Conservation (phyloP, 2,888 invertebrate genomes). For the Drosophila anceps region DNA sequence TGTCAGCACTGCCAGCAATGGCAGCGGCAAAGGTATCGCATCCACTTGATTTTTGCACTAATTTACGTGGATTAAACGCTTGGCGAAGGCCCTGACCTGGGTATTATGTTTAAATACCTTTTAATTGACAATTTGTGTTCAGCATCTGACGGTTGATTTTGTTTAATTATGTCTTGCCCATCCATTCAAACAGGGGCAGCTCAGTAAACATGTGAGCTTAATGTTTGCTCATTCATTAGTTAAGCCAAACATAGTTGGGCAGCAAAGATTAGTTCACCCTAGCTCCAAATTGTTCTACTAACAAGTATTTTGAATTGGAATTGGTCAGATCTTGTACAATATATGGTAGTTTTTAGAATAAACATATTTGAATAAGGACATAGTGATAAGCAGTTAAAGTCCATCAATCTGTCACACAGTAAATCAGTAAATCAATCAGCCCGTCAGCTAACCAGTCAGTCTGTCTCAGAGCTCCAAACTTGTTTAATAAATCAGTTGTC, state of each 20-base stretch:
- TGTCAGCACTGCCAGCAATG: slow-evolving; percentile 23
- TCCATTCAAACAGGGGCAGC: slow-evolving; percentile 2
- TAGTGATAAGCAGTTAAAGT: not conserved
- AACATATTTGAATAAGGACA: too few species aligned
- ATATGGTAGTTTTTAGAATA: not conserved
- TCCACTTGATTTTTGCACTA: slow-evolving; percentile 82
- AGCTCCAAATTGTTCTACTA: not conserved
- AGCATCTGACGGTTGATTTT: slow-evolving; percentile 68
- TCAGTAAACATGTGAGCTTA: slow-evolving; percentile 46
- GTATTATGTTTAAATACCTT: slow-evolving; percentile 84
- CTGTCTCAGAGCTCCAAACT: not conserved
- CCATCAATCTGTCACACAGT: not conserved
- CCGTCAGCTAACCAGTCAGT: not conserved
- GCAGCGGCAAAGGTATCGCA: slow-evolving; percentile 62
- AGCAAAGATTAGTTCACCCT: slow-evolving; percentile 20
- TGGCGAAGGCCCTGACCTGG: slow-evolving; percentile 51
- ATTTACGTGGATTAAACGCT: slow-evolving; percentile 81
- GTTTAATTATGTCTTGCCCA: slow-evolving; percentile 59
- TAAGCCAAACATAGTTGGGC: slow-evolving; percentile 21
- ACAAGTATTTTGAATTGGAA: not conserved
- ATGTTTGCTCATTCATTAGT: slow-evolving; percentile 44
- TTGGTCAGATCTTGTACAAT: not conserved
- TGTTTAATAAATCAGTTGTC: not conserved
- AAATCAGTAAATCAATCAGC: not conserved
- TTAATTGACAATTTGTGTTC: slow-evolving; percentile 84